A percentile compares a stretch with the other conserved stretches of the same genome.
Evolutionary conservation across 2,113 vertebrate genomes (phyloP).

Genomic region (Solenodon paradoxus): DNA sequence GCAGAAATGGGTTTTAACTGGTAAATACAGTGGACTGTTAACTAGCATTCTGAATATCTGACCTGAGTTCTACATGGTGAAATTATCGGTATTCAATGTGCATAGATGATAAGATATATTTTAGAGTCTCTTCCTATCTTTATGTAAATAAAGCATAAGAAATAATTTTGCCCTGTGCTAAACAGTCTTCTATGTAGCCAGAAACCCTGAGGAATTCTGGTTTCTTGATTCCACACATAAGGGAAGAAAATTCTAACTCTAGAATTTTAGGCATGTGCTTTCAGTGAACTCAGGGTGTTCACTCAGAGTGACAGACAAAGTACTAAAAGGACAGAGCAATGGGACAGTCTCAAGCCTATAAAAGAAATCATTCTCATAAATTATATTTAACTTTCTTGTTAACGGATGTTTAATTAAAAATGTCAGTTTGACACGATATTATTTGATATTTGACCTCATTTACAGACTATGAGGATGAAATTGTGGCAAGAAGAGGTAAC

Average conservation of each 20-base stretch:
- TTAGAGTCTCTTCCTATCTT: not conserved
- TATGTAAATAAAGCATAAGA: not conserved
- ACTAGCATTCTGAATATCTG: not conserved
- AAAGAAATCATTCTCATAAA: not conserved
- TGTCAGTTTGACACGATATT: not conserved
- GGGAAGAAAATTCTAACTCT: not conserved
- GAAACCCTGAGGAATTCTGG: not conserved
- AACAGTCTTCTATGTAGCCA: not conserved
- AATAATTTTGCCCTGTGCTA: not conserved
- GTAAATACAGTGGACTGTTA: not conserved
- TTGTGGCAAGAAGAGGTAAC: not conserved
- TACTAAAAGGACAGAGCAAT: not conserved
- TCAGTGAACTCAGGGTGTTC: not conserved
- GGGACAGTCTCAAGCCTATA: not conserved
- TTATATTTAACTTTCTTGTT: not conserved
- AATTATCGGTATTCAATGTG: not conserved
- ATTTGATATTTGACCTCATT: not conserved
- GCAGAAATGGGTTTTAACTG: conserved; percentile 14
- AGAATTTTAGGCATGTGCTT: not conserved
- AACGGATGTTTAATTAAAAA: conserved; percentile 12
- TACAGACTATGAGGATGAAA: not conserved
- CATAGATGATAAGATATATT: not conserved
- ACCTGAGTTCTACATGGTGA: not conserved
- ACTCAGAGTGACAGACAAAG: not conserved
- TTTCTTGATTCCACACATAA: not conserved